phyloP scores from a whole-genome alignment of 2,888 invertebrate species.

The Cylindroiulus punctatus region DNA sequence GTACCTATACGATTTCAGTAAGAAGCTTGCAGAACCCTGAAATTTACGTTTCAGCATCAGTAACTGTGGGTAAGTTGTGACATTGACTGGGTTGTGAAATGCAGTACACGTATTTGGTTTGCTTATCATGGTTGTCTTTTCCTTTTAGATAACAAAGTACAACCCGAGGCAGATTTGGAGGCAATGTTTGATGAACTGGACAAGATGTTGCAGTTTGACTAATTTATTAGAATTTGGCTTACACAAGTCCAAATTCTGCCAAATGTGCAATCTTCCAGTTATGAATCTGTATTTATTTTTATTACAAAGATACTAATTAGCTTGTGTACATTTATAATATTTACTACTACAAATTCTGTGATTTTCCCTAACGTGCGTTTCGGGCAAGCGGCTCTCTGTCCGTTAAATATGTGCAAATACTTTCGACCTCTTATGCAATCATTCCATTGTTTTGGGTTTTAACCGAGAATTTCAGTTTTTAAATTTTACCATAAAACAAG shows the following conservation, averaged over 20 bases:
- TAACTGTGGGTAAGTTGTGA: slow-evolving; percentile 48
- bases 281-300: slow-evolving; percentile 37
- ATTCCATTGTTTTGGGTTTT: slow-evolving; percentile 12
- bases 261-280: slow-evolving; percentile 29
- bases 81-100: not conserved
- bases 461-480: not conserved
- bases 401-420: not conserved
- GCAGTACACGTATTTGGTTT: not conserved
- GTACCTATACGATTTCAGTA: slow-evolving; percentile 54
- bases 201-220: slow-evolving; percentile 51
- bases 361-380: not conserved
- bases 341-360: slow-evolving; percentile 26
- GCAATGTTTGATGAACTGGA: slow-evolving; percentile 53
- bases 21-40: slow-evolving; percentile 36
- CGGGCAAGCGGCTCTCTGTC: not conserved
- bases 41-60: slow-evolving; percentile 22
- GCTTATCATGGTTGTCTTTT: not conserved
- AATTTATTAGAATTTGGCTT: not conserved
- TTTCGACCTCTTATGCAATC: not conserved
- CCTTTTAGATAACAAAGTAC: slow-evolving; percentile 13
- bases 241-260: not conserved
- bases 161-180: slow-evolving; percentile 45
- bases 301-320: not conserved
- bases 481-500: not conserved
- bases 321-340: not conserved